Evolutionary conservation across 30 jellyfish, hydroid and myxozoan species (phyloP), one percentile per base, ranked within the genome.

Genomic region (Hydra vulgaris): DNA sequence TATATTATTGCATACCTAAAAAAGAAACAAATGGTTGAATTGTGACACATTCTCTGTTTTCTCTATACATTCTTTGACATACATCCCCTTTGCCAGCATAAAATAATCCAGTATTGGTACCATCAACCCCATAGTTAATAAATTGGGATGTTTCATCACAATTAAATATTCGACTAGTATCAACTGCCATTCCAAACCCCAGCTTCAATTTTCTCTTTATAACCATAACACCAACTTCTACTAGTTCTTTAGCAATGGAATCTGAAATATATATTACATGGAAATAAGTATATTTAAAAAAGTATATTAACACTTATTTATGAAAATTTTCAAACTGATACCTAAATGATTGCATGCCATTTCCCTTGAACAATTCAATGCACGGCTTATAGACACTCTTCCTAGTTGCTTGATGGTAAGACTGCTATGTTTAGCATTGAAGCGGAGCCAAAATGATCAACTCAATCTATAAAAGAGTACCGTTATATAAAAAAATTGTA

Each of bases 161-260:
- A 0, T 78, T 78, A 24, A 27, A 78, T 16, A 55, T 55, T 16
- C 85, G 25, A 15, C 83, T 27, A 21, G 53, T 17, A 53, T 78
- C 85, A 55, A 78, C 56, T 71, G 15, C 85, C 85, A 16, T 78
- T 26, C 85, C 85, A 27, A n/a, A 78, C 56, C 17, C 85, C 85
- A 52, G 0, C 21, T 78, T 78, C 85, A 78, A 78, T 55, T 27
- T 54, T 26, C 52, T 78, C 83, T 16, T 18, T 15, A 24, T 55
- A 0, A 27, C 20, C 0, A 78, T 27, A 8, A 77, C 56, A 8
- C 85, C 85, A 26, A 82, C 83, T 19, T 53, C 0, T 12, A 27
- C 56, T 18, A 78, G 83, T 20, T 78, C 85, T 15, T 78, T 21
- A 27, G 85, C 85, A 52, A 78, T 52, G 15, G 85, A 18, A 78